Evolutionary conservation across 2,888 invertebrate genomes (phyloP), one percentile per base, ranked within the genome.

Genomic region (Ctena decussata): DNA sequence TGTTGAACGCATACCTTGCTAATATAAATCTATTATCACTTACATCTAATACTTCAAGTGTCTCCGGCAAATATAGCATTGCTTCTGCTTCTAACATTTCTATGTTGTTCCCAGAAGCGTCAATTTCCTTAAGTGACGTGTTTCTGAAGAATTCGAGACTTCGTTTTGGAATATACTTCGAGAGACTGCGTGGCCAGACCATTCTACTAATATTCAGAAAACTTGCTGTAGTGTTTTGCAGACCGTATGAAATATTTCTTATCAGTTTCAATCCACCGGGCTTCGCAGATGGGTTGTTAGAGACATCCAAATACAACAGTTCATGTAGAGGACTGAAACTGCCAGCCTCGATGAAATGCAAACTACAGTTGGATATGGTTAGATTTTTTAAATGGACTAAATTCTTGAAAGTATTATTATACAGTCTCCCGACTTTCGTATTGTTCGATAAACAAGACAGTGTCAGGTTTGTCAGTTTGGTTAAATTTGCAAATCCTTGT

Each of bases 81-180:
- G 72, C 44, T 37, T 80, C 80, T 35, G 73, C 73, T 39, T 84
- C 82, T 6, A 85, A 5, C 27, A 74, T n/a, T 39, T 75, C 65
- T 2, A 87, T 57, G 12, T 77, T 60, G 65, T 84, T 84, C 11
- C 53, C 65, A 27, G 39, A 44, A 3, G 84, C 3, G 11, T 65
- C 73, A 30, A 87, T 6, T 71, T 80, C 80, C 35, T 32, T 35
- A 6, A 87, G 18, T 5, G 80, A 71, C 32, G 82, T 84, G 60
- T 87, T 87, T 57, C 75, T 39, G 0, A 84, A 44, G 44, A 73
- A 87, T 60, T 84, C 82, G 1, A 87, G n/a, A 53, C 84, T 80
- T n/a, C 44, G 46, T 35, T 65, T 70, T 0, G 15, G 32, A n/a
- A 87, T 8, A 24, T 49, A 12, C 0, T 77, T 83, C 6, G 70